phyloP scores from a whole-genome alignment of 2,888 invertebrate species.

The Dascillus cervinus region DNA sequence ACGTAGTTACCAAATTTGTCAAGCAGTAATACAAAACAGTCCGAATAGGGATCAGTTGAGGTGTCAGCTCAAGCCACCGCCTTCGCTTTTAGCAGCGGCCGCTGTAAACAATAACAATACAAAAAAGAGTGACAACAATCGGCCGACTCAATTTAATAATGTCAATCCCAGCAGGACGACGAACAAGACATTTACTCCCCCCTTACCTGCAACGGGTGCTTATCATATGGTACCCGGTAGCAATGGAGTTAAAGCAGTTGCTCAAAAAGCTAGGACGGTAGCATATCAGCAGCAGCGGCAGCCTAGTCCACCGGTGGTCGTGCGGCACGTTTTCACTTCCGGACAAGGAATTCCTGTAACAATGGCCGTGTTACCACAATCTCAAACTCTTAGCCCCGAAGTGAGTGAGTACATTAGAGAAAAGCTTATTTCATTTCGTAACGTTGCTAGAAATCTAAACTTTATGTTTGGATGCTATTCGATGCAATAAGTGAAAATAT shows the following conservation, averaged over 20 bases:
- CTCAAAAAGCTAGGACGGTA: constrained; percentile 35
- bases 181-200: constrained; percentile 40
- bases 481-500: not conserved
- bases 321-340: constrained; percentile 53
- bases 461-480: not conserved
- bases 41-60: constrained; percentile 82
- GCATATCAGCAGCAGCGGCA: constrained; percentile 49
- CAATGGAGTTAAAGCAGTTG: constrained; percentile 40
- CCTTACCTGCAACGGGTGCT: constrained; percentile 33
- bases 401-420: constrained; percentile 32
- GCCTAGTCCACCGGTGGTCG: constrained; percentile 55
- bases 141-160: constrained; percentile 41
- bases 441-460: not conserved
- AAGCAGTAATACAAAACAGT: constrained; percentile 89
- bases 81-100: constrained; percentile 57
- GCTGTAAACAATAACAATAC: constrained; percentile 32
- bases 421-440: not conserved
- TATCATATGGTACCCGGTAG: constrained; percentile 35
- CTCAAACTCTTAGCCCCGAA: constrained; percentile 40
- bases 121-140: constrained; percentile 30
- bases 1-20: constrained; percentile 90
- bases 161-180: constrained; percentile 37
- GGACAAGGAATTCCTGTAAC: constrained; percentile 51
- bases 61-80: constrained; percentile 79
- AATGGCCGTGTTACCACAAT: constrained; percentile 47